These are phyloP conservation scores for Epinotia demarniana DNA, from an alignment of 2,888 invertebrate species.

Conservation along the genomic window DNA sequence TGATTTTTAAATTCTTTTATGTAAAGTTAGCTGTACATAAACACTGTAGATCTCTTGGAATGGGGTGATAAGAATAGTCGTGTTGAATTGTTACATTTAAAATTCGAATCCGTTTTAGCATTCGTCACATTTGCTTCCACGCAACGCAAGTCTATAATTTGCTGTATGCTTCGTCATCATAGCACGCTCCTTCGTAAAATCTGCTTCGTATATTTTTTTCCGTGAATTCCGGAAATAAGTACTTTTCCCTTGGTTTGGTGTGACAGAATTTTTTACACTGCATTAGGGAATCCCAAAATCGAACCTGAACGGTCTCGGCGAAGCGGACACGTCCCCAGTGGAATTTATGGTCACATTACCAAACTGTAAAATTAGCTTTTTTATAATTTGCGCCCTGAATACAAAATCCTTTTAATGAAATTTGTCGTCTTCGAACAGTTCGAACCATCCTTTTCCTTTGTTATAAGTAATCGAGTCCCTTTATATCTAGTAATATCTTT, in stretches of 20 bases:
- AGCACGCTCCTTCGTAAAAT: neutral
- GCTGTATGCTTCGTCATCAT: neutral
- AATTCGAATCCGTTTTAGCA: no score
- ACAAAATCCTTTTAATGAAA: constrained; percentile 47
- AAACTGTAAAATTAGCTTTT: constrained; percentile 55
- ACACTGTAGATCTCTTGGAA: neutral
- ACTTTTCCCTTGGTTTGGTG: neutral
- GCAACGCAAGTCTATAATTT: no score
- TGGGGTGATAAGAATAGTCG: neutral
- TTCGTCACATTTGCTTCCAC: no score
- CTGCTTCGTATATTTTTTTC: neutral
- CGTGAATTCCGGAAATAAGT: neutral
- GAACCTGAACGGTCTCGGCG: constrained; percentile 36
- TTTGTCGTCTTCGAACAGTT: constrained; percentile 31
- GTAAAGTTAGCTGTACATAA: no score
- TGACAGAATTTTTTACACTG: neutral
- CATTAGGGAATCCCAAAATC: constrained; percentile 26
- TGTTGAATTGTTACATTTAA: no score
- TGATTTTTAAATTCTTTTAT: neutral
- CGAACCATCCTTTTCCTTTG: constrained; percentile 32
- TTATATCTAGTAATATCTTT: constrained; percentile 9
- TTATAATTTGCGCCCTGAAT: constrained; percentile 49
- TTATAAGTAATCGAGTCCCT: constrained; percentile 30
- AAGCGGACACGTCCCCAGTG: constrained; percentile 54
- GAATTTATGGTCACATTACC: constrained; percentile 57